These are phyloP conservation scores for Orchesella flavescens DNA, from an alignment of 2,888 invertebrate species.

Conservation along the genomic window DNA sequence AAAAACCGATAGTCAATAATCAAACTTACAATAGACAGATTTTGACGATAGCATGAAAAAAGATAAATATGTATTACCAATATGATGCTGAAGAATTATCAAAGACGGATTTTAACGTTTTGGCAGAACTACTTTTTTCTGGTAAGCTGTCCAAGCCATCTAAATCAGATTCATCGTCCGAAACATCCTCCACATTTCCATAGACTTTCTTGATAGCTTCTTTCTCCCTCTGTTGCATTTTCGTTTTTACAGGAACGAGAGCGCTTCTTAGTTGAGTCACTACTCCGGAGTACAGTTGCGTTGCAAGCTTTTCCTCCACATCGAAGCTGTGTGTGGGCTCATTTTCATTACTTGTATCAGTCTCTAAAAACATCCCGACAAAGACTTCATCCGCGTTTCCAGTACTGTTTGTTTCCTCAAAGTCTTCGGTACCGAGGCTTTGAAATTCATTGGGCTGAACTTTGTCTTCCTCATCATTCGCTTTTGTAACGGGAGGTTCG, in stretches of 20 bases:
- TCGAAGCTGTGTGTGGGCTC: neutral
- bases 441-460: neutral
- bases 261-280: conserved; percentile 26
- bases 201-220: conserved; percentile 14
- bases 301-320: neutral
- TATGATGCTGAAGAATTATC: no score
- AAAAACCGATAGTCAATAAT: no score
- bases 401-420: no score
- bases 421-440: neutral
- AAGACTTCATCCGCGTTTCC: neutral
- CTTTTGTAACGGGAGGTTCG: no score
- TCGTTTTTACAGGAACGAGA: conserved; percentile 18
- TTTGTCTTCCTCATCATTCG: no score
- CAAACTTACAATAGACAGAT: no score
- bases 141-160: no score
- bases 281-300: neutral
- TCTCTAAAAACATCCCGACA: neutral
- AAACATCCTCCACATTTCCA: neutral
- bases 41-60: no score
- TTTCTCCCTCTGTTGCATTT: conserved; percentile 30
- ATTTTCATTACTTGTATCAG: neutral
- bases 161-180: neutral
- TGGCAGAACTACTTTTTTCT: no score
- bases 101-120: no score
- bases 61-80: no score